Percentiles rank a stretch among this genome's conserved stretches.
phyloP scores from a whole-genome alignment of 30 jellyfish, hydroid and myxozoan genomes.

The Pseudorhiza aurosa region DNA sequence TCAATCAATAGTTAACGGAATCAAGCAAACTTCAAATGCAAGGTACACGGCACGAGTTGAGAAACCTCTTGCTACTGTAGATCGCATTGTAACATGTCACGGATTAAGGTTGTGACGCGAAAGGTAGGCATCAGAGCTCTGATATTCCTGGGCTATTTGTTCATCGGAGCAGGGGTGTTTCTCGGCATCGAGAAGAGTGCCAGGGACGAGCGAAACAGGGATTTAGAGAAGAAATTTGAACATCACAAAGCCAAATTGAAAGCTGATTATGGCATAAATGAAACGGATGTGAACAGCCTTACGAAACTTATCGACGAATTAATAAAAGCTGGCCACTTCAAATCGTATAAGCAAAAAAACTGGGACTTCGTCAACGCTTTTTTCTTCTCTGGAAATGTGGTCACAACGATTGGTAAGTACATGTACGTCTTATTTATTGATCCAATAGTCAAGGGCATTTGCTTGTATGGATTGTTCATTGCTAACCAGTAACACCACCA shows the following conservation, averaged over 20 bases:
- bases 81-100: conserved; percentile 45
- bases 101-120: conserved; percentile 58
- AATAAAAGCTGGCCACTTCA: conserved; percentile 51
- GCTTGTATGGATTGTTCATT: no score
- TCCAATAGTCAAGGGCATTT: background rate
- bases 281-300: conserved; percentile 49
- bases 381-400: conserved; percentile 89
- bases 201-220: conserved; percentile 11
- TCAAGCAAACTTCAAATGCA: background rate
- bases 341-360: background rate
- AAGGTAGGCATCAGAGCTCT: conserved; percentile 77
- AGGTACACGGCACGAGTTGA: background rate
- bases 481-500: no score
- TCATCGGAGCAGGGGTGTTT: conserved; percentile 89
- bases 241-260: background rate
- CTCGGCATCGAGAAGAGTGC: conserved; percentile 62
- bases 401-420: conserved; percentile 88
- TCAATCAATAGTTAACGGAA: background rate
- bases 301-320: conserved; percentile 19
- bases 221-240: background rate
- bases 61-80: background rate
- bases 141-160: conserved; percentile 75
- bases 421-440: background rate
- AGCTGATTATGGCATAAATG: conserved; percentile 47
- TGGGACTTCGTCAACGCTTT: conserved; percentile 87